phyloP scores from a whole-genome alignment of 1,140 invertebrate species.

The Helicoverpa armigera region DNA sequence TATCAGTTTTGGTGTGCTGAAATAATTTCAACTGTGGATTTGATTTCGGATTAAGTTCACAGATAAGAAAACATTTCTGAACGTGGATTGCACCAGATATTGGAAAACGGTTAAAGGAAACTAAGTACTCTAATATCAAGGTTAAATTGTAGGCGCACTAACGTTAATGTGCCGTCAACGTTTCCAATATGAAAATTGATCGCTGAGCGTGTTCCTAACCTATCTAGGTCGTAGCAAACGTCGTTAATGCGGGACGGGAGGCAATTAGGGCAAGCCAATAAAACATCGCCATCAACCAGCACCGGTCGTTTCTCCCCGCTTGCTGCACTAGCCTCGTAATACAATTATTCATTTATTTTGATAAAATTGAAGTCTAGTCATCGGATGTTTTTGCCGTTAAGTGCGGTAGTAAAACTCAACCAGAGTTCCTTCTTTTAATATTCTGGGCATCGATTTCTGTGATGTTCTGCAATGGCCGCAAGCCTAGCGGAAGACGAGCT shows the following conservation, averaged over 20 bases:
- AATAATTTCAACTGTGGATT: neutral
- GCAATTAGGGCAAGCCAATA: conserved; percentile 81
- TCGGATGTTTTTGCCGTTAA: neutral
- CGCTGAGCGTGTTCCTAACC: conserved; percentile 45
- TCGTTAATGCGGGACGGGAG: conserved; percentile 72
- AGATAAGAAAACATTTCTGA: neutral
- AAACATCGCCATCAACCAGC: conserved; percentile 75
- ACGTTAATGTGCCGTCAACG: conserved; percentile 47
- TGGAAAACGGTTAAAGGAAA: neutral
- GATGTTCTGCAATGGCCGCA: neutral
- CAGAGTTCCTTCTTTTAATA: no score
- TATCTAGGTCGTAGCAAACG: conserved; percentile 74
- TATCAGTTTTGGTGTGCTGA: conserved; percentile 4
- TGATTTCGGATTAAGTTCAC: neutral
- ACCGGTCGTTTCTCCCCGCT: conserved; percentile 67
- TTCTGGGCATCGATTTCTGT: no score
- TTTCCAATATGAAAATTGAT: conserved; percentile 45
- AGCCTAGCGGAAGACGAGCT: conserved; percentile 29
- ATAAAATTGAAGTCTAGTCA: neutral
- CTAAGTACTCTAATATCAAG: neutral
- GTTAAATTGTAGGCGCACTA: neutral
- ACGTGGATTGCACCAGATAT: neutral
- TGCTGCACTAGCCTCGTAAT: conserved; percentile 59
- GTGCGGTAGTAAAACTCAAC: no score
- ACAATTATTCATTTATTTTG: conserved; percentile 5